These are phyloP conservation scores for Pseudocheirus occidentalis DNA, from an alignment of 2,797 vertebrate species.

Conservation along the genomic window DNA sequence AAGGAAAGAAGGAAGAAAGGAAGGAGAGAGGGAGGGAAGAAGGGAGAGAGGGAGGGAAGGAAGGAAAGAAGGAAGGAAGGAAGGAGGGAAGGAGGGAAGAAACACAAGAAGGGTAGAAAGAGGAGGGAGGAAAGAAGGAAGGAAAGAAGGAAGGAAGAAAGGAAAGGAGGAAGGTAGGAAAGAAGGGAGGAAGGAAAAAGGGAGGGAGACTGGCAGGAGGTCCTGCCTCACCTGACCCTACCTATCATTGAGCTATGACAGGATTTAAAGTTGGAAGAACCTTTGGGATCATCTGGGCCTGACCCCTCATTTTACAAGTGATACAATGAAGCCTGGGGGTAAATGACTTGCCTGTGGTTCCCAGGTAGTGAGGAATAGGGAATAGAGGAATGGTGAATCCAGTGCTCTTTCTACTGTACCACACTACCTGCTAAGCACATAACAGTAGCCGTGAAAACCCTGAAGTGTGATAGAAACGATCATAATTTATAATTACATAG, in stretches of 20 bases:
- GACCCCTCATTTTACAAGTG: neutral
- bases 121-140: neutral
- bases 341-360: neutral
- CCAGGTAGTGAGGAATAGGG: neutral
- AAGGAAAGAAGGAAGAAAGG: neutral
- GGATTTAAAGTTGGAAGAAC: neutral
- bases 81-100: neutral
- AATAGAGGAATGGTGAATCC: neutral
- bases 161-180: too few species aligned
- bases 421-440: neutral
- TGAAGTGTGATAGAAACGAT: neutral
- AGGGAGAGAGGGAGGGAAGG: neutral
- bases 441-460: neutral
- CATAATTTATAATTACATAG: neutral
- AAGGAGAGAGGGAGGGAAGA: too few species aligned
- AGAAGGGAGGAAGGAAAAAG: too few species aligned
- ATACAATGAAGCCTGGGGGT: neutral
- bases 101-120: too few species aligned
- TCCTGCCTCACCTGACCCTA: neutral
- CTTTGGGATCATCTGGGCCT: neutral
- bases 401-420: neutral
- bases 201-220: neutral
- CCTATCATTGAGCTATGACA: neutral
- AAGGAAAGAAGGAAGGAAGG: too few species aligned
- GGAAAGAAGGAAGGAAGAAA: neutral